These are phyloP conservation scores for Telenomus remus DNA, from an alignment of 1,140 invertebrate species.

Conservation along the genomic window DNA sequence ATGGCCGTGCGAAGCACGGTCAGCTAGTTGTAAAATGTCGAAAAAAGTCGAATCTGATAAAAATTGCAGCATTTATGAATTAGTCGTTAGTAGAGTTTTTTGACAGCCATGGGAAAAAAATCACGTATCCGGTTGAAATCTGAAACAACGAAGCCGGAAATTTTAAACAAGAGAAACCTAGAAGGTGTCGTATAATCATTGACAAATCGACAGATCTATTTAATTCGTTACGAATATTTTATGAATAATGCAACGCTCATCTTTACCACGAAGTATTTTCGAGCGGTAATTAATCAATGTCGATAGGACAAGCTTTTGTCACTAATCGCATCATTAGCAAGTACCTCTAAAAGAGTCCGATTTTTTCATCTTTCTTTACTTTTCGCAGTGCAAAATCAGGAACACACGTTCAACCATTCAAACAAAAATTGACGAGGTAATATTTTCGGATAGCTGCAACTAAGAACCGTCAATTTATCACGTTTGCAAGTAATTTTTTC, in stretches of 20 bases:
- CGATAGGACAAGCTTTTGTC: conserved; percentile 44
- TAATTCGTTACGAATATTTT: conserved; percentile 60
- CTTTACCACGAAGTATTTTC: conserved; percentile 18
- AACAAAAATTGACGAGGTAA: too few relatives aligned
- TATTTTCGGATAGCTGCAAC: conserved; percentile 1
- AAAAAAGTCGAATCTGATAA: too few relatives aligned
- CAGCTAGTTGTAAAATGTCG: too few relatives aligned
- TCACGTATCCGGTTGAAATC: not conserved
- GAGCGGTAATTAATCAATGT: conserved; percentile 56
- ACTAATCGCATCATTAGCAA: conserved; percentile 31
- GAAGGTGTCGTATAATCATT: conserved; percentile 45
- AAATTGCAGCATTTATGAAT: too few relatives aligned
- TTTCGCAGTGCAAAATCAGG: too few relatives aligned
- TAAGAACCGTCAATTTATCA: conserved; percentile 9
- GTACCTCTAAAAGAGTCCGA: conserved; percentile 13
- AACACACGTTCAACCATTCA: too few relatives aligned
- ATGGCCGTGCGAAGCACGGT: too few relatives aligned
- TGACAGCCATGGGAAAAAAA: too few relatives aligned
- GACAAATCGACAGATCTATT: conserved; percentile 47
- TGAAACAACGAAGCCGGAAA: conserved; percentile 13
- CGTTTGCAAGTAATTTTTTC: conserved; percentile 24
- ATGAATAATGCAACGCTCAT: conserved; percentile 60
- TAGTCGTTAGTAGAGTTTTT: too few relatives aligned
- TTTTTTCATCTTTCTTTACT: conserved; percentile 9
- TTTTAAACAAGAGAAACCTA: conserved; percentile 14